Evolutionary conservation across 2,888 invertebrate genomes (phyloP), one percentile per base, ranked within the genome.

Genomic region (Lydus trimaculatus): DNA sequence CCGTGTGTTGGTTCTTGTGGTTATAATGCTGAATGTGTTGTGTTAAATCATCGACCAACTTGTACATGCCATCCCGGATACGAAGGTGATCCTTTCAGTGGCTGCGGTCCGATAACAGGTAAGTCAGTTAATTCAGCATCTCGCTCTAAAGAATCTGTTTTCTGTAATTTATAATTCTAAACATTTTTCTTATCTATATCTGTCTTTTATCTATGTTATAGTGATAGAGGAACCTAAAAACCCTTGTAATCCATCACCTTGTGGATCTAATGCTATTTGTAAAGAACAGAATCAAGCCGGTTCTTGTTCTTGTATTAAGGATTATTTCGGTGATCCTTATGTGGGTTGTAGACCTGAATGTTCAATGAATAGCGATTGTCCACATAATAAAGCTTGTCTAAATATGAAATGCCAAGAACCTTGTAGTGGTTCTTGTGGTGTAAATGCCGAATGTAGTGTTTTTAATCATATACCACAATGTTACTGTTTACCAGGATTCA

Each of bases 301-400:
- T 78, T 91, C 93, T 74, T 94, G 94, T 84, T 87, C 89, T 76
- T 94, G 94, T 84, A 84, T 91, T 78, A 89, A 90, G 70, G 91
- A 91, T 76, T 94, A 92, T 85, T 89, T 89, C 75, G 94, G 94
- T 62, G 93, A 94, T 85, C 93, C 94, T 33, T 93, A 93, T 83
- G 87, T 88, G 71, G 92, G 92, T 58, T 94, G 94, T 83, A 89
- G 93, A 76, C 93, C 93, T n/a, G 92, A 94, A 87, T 94, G 94
- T 82, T 89, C 92, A 58, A 91, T 92, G 85, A 94, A 93, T 82
- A 90, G 90, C 64, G 94, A 94, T 80, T 94, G 94, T 82, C 87
- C 90, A 74, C 87, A 88, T 75, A 88, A 91, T 74, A 90, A 87
- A 84, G 91, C 93, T 66, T 95, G 95, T 85, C 88, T 91, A 72